Percentiles rank a stretch among this genome's conserved stretches.
Evolutionary conservation across 2,797 vertebrate species (phyloP).

Genomic region (Cyprinella venusta): DNA sequence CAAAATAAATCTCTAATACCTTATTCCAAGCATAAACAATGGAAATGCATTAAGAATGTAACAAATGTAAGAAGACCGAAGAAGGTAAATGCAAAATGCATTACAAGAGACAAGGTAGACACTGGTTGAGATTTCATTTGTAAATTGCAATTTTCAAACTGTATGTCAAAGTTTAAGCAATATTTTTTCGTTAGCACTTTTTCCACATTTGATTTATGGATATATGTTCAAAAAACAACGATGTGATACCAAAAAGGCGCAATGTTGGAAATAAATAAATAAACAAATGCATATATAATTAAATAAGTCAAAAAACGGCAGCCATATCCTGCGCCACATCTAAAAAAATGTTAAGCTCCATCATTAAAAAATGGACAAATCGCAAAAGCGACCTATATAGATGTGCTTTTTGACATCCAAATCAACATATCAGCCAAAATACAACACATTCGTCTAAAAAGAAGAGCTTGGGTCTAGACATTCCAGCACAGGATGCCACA

Average conservation of each 20-base stretch:
- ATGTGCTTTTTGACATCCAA: conserved; percentile 15
- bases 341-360: conserved; percentile 11
- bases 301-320: conserved; percentile 58
- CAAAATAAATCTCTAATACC: not conserved
- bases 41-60: not conserved
- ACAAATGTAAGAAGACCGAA: not conserved
- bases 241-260: conserved; percentile 11
- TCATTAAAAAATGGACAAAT: not conserved
- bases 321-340: conserved; percentile 62
- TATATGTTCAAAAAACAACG: not conserved
- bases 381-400: not conserved
- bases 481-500: conserved; percentile 59
- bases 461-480: conserved; percentile 67
- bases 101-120: not conserved
- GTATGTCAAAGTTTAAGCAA: not conserved
- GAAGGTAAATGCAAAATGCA: not conserved
- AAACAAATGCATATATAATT: conserved; percentile 60
- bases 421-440: conserved; percentile 26
- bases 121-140: not conserved
- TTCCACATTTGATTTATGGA: not conserved
- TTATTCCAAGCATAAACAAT: not conserved
- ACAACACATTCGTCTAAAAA: not conserved
- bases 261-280: conserved; percentile 52
- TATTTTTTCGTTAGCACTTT: not conserved
- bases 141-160: conserved; percentile 10